Evolutionary conservation across 30 jellyfish, hydroid and myxozoan species (phyloP).

Genomic region (Pseudorhiza aurosa): DNA sequence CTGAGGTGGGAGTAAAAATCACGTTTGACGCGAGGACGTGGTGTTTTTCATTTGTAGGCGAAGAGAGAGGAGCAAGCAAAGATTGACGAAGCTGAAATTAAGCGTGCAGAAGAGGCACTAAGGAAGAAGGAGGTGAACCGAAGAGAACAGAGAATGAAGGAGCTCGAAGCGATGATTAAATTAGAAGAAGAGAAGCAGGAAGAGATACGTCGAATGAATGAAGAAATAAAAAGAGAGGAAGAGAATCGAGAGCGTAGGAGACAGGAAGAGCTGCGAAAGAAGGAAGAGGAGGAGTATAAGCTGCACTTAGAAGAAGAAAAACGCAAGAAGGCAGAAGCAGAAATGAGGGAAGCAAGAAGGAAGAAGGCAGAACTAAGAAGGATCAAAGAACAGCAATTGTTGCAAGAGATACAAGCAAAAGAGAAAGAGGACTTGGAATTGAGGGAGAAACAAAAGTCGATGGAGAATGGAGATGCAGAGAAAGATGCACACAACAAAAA

Average conservation of each 20-base stretch:
- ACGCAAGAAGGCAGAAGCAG: conserved; percentile 67
- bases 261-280: conserved; percentile 51
- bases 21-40: too few species aligned
- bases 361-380: conserved; percentile 67
- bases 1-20: too few species aligned
- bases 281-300: conserved; percentile 42
- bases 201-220: conserved; percentile 29
- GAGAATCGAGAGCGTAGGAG: conserved; percentile 19
- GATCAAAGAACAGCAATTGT: conserved; percentile 50
- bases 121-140: conserved; percentile 45
- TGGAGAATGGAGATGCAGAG: not conserved
- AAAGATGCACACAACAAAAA: not conserved
- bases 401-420: conserved; percentile 48
- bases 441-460: conserved; percentile 14
- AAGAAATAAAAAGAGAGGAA: conserved; percentile 36
- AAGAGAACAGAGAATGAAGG: conserved; percentile 65
- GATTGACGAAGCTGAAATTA: conserved; percentile 51
- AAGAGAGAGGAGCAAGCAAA: conserved; percentile 60
- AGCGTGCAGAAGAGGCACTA: conserved; percentile 51
- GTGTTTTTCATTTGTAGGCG: conserved; percentile 24
- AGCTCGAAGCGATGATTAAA: conserved; percentile 49
- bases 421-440: conserved; percentile 59
- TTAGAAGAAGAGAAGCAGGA: conserved; percentile 43
- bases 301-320: conserved; percentile 44
- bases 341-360: conserved; percentile 50